A percentile compares a stretch with the other conserved stretches of the same genome.
Conservation (phyloP, 92 coral and sea anemone species). For the Epizoanthus scotinus region DNA sequence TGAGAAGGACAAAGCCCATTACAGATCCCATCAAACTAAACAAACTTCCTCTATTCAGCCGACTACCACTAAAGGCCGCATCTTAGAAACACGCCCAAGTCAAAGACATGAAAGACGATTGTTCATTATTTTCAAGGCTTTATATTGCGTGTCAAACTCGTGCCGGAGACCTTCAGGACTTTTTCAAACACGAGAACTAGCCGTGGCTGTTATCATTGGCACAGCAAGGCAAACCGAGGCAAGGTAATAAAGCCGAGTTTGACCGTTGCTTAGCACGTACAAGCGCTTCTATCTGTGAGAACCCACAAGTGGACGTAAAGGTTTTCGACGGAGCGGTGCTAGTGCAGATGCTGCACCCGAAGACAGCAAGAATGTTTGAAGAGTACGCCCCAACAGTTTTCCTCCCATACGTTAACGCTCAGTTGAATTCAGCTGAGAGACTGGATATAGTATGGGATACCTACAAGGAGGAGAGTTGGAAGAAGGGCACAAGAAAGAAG, state of each 20-base stretch:
- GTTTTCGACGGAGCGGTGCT: constrained; percentile 51
- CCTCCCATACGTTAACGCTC: constrained; percentile 37
- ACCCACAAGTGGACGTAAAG: constrained; percentile 44
- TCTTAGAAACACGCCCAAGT: constrained; percentile 48
- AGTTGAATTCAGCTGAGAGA: constrained; percentile 34
- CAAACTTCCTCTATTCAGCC: constrained; percentile 45
- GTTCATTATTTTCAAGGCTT: constrained; percentile 48
- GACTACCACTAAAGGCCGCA: constrained; percentile 25
- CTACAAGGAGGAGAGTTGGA: constrained; percentile 34
- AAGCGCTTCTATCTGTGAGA: constrained; percentile 24
- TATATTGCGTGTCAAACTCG: constrained; percentile 54
- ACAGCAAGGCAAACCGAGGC: constrained; percentile 35
- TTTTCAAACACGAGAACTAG: constrained; percentile 48
- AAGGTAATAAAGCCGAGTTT: constrained; percentile 45
- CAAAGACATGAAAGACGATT: constrained; percentile 44
- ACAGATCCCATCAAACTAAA: constrained; percentile 51
- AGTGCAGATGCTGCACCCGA: constrained; percentile 48
- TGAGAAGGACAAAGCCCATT: constrained; percentile 46
- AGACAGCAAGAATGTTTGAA: constrained; percentile 36
- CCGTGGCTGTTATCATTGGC: constrained; percentile 47
- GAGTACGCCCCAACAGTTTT: constrained; percentile 45
- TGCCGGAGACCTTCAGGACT: constrained; percentile 41
- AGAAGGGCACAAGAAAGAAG: constrained; percentile 43
- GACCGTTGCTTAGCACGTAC: constrained; percentile 34
- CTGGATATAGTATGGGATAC: constrained; percentile 50